A percentile compares a stretch with the other conserved stretches of the same genome.
Conservation (phyloP, 2,888 invertebrate species). For the Germaria angustata region DNA sequence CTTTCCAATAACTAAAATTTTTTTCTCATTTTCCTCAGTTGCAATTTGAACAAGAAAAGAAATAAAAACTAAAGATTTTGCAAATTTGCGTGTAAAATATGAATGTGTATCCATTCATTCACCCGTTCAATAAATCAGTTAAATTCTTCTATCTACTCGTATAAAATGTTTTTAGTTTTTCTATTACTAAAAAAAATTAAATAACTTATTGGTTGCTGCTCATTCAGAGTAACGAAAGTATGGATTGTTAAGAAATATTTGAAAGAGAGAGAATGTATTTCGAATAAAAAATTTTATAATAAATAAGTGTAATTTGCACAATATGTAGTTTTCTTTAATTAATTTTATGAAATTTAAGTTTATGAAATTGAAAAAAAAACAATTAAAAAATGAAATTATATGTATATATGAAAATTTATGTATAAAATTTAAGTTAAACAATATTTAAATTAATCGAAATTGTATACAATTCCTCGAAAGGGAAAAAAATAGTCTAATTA, state of each 20-base stretch:
- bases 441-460: too few species aligned
- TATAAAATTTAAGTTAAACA: background rate
- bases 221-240: conserved; percentile 5
- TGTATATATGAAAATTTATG: too few species aligned
- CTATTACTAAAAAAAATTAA: conserved; percentile 21
- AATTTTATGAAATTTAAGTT: too few species aligned
- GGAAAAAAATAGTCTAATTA: background rate
- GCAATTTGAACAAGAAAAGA: conserved; percentile 5
- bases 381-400: too few species aligned
- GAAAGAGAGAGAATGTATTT: background rate
- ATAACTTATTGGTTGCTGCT: conserved; percentile 25
- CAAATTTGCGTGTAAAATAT: conserved; percentile 49
- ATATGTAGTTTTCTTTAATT: too few species aligned
- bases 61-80: conserved; percentile 34
- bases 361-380: too few species aligned
- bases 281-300: background rate
- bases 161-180: conserved; percentile 20
- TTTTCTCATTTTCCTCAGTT: conserved; percentile 14
- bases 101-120: conserved; percentile 38
- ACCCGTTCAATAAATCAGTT: conserved; percentile 54
- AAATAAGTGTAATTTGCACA: background rate
- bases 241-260: background rate
- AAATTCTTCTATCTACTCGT: conserved; percentile 54
- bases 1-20: background rate
- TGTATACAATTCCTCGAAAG: background rate